Evolutionary conservation across 2,888 invertebrate species (phyloP).

Genomic region (Girardia tigrina): DNA sequence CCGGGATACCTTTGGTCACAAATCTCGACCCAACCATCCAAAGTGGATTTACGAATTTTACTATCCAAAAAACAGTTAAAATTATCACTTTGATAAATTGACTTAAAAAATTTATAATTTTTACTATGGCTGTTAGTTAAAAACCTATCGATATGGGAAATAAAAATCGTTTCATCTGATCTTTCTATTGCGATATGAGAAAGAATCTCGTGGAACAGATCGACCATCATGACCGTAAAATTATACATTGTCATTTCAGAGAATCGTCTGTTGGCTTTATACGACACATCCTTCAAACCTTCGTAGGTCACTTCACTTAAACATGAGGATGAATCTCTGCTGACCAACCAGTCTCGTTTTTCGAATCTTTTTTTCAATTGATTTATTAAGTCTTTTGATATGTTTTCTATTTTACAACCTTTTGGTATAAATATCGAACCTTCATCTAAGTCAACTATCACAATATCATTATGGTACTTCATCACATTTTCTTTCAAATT

Average conservation of each 20-base stretch:
- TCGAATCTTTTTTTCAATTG: not conserved
- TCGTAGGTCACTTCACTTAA: not conserved
- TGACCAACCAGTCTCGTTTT: not conserved
- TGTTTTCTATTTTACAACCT: not conserved
- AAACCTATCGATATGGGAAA: not conserved
- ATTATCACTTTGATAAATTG: constrained; percentile 4
- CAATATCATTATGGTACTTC: not conserved
- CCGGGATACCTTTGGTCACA: not conserved
- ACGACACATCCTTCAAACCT: not conserved
- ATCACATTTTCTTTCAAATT: not conserved
- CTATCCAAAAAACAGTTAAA: not conserved
- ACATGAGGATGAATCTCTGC: not conserved
- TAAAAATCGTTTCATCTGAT: not conserved
- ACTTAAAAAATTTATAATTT: not conserved
- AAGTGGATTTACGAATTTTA: not conserved
- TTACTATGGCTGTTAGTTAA: not conserved
- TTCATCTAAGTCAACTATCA: not conserved
- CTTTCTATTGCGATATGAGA: not conserved
- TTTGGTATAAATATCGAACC: not conserved
- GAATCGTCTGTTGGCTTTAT: not conserved
- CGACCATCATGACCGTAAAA: not conserved
- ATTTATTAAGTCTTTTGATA: not conserved
- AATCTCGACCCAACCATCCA: not conserved
- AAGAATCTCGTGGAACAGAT: not conserved
- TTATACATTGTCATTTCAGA: not conserved